Conservation (phyloP, 2,888 invertebrate genomes). For the Andrena fulva region DNA sequence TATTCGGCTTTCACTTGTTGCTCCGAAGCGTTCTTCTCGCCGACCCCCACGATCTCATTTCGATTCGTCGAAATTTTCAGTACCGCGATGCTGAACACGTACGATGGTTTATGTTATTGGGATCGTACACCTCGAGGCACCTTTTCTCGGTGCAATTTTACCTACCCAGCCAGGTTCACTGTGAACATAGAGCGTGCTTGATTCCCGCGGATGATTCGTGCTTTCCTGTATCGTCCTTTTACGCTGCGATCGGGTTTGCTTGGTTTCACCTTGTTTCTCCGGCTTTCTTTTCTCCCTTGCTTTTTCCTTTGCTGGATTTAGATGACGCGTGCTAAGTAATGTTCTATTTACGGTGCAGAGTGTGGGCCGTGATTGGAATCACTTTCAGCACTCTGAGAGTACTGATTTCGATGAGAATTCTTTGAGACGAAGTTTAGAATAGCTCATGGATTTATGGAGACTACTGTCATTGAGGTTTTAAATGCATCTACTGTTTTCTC, state of each 20-base stretch:
- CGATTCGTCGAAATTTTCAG: neutral
- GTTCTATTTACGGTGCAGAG: no score
- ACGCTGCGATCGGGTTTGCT: neutral
- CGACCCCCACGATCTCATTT: neutral
- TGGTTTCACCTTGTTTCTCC: neutral
- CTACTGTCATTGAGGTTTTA: no score
- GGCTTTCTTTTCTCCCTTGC: neutral
- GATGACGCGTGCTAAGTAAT: no score
- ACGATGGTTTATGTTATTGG: neutral
- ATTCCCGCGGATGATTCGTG: neutral
- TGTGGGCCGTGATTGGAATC: no score
- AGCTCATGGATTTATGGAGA: no score
- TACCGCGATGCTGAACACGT: neutral
- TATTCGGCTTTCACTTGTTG: constrained; percentile 2
- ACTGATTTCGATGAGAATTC: no score
- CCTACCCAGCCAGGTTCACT: neutral
- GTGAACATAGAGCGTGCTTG: neutral
- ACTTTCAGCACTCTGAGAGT: no score
- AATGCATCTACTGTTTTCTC: no score
- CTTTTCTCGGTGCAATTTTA: neutral
- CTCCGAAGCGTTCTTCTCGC: neutral
- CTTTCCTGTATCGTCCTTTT: neutral
- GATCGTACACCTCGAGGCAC: neutral
- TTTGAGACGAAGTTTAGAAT: no score
- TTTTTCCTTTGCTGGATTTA: neutral